Evolutionary conservation across 2,797 vertebrate genomes (phyloP).

Genomic region (Urocyon cinereoargenteus): DNA sequence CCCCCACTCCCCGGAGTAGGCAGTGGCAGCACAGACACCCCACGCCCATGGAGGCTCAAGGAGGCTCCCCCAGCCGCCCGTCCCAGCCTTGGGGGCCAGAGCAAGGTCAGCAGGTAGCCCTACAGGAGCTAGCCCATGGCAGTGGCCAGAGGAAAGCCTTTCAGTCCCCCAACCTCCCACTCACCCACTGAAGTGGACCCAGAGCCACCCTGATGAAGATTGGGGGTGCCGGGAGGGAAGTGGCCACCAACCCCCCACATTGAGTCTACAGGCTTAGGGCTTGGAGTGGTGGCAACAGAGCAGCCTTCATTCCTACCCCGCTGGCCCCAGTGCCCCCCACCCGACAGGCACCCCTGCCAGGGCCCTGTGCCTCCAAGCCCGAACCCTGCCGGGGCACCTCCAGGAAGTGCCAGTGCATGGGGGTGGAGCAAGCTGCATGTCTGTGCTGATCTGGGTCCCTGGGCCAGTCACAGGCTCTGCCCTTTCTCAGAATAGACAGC

Average conservation of each 20-base stretch:
- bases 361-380: not conserved
- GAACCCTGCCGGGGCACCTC: fast-evolving
- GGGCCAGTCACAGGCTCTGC: not conserved
- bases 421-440: fast-evolving
- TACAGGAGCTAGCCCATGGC: not conserved
- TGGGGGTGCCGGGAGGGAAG: fast-evolving
- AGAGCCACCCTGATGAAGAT: not conserved
- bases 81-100: not conserved
- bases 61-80: not conserved
- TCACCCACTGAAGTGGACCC: too few relatives aligned
- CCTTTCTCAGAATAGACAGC: not conserved
- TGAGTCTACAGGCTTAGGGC: not conserved
- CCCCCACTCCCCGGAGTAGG: too few relatives aligned
- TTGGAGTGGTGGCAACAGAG: not conserved
- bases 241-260: not conserved
- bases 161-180: not conserved
- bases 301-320: fast-evolving
- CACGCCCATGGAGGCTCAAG: not conserved
- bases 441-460: not conserved
- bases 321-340: fast-evolving
- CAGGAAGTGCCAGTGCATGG: fast-evolving
- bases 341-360: fast-evolving
- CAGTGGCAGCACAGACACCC: not conserved
- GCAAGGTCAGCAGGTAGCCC: not conserved
- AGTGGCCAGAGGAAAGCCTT: not conserved